Evolutionary conservation across 2,113 vertebrate species (phyloP).

Genomic region (Capreolus pygargus): DNA sequence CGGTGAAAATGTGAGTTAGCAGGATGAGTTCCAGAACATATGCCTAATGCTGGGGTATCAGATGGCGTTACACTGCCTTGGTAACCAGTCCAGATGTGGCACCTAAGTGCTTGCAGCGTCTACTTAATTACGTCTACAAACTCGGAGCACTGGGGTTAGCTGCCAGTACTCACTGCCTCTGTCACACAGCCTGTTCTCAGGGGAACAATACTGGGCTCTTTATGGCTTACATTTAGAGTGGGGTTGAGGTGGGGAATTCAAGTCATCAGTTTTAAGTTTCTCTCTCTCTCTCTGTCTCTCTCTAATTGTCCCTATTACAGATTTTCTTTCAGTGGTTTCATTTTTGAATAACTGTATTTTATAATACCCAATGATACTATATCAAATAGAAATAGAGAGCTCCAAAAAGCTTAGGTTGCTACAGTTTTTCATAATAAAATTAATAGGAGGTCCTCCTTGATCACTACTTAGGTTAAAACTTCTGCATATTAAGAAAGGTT

Average conservation of each 20-base stretch:
- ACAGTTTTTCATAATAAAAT: not conserved
- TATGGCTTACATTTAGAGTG: conserved; percentile 57
- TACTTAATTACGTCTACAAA: conserved; percentile 64
- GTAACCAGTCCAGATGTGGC: conserved; percentile 82
- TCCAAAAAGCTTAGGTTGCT: not conserved
- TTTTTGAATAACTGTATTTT: conserved; percentile 44
- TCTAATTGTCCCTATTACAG: conserved; percentile 47
- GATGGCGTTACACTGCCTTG: conserved; percentile 68
- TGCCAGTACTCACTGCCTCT: not conserved
- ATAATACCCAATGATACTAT: not conserved
- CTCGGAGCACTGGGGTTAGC: conserved; percentile 8
- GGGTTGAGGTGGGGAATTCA: conserved; percentile 53
- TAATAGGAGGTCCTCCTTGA: not conserved
- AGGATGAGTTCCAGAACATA: conserved; percentile 23
- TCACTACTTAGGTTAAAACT: not conserved
- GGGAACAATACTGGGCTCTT: conserved; percentile 58
- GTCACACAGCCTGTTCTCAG: conserved; percentile 52
- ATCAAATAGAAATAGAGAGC: conserved; percentile 15
- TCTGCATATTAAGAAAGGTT: not conserved
- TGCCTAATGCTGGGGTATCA: conserved; percentile 56
- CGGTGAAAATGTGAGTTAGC: not conserved
- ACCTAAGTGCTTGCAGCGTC: conserved; percentile 76
- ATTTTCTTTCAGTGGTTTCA: conserved; percentile 57
- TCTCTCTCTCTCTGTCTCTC: not conserved
- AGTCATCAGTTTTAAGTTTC: not conserved